These are phyloP conservation scores for Pegea sp. DNA, from an alignment of 23 tunicate genomes.

Conservation along the genomic window DNA sequence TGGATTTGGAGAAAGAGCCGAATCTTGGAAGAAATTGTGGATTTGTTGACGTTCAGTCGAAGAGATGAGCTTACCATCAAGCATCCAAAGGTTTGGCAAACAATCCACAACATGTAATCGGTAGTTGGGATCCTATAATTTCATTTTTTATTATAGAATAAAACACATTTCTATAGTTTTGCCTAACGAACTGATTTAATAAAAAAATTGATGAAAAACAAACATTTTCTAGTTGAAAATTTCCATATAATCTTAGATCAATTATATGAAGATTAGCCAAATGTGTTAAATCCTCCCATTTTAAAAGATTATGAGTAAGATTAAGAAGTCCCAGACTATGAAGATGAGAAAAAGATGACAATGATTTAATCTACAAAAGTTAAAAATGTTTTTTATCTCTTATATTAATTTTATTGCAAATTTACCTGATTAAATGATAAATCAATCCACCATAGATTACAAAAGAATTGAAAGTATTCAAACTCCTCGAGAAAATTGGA, in stretches of 20 bases:
- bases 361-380: not conserved
- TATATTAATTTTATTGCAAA: too few relatives aligned
- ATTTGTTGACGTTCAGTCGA: constrained; percentile 69
- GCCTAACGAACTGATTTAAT: not conserved
- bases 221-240: not conserved
- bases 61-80: constrained; percentile 71
- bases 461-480: not conserved
- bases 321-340: not conserved
- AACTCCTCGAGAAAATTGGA: not conserved
- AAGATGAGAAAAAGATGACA: not conserved
- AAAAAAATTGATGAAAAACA: not conserved
- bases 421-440: not conserved
- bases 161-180: too few relatives aligned
- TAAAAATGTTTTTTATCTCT: too few relatives aligned
- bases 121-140: constrained; percentile 57
- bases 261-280: not conserved
- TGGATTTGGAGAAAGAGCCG: constrained; percentile 31
- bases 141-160: too few relatives aligned
- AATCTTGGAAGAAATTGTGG: constrained; percentile 61
- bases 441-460: not conserved
- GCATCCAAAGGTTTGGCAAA: constrained; percentile 74
- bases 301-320: not conserved
- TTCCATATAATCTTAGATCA: not conserved
- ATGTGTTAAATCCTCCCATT: not conserved
- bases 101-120: constrained; percentile 84